A percentile compares a stretch with the other conserved stretches of the same genome.
phyloP scores from a whole-genome alignment of 2,797 vertebrate genomes.

The Graptemys geographica region DNA sequence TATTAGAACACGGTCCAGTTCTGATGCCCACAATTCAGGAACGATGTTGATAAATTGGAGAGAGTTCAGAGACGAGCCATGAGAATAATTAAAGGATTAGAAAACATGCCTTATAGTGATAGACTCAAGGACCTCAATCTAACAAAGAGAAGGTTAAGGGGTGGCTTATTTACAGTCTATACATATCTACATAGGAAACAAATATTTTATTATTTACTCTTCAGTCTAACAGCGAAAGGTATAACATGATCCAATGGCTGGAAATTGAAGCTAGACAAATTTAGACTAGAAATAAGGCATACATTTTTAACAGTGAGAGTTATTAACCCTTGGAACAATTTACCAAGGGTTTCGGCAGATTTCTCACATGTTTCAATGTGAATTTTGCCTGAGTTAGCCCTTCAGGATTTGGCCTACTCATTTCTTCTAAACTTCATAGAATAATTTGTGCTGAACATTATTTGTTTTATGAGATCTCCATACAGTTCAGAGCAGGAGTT shows the following conservation, averaged over 20 bases:
- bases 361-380: neutral
- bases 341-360: neutral
- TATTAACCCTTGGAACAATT: neutral
- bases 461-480: neutral
- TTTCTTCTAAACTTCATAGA: neutral
- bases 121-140: neutral
- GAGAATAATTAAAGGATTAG: neutral
- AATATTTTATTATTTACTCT: neutral
- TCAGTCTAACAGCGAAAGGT: neutral
- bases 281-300: neutral
- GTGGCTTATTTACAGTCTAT: neutral
- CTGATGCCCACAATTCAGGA: neutral
- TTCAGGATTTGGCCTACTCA: neutral
- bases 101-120: neutral
- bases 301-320: neutral
- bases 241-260: neutral
- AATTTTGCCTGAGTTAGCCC: neutral
- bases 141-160: neutral
- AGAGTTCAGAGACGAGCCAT: neutral
- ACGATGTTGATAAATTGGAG: neutral
- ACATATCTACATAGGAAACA: neutral
- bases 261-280: neutral
- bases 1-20: neutral
- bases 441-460: neutral
- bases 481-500: neutral